Percentiles rank a stretch among this genome's conserved stretches.
Conservation (phyloP, 2,888 invertebrate species). For the Podotricha telesiphe region DNA sequence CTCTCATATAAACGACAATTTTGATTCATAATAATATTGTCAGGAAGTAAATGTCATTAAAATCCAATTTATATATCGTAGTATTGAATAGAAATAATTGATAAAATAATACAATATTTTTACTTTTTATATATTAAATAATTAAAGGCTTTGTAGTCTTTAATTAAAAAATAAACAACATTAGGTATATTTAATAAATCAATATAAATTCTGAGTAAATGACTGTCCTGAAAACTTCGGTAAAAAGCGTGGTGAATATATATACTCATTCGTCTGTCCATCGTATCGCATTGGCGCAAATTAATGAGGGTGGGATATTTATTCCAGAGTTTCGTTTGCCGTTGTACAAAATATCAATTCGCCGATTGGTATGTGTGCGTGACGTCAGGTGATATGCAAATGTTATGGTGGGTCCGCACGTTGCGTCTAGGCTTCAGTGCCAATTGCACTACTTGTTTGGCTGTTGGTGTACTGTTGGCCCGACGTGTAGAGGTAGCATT, state of each 20-base stretch:
- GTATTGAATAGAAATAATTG: too few relatives aligned
- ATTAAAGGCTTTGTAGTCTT: too few relatives aligned
- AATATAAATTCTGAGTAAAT: neutral
- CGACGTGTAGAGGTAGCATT: constrained; percentile 36
- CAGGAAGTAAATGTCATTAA: too few relatives aligned
- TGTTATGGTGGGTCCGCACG: constrained; percentile 47
- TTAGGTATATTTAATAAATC: neutral
- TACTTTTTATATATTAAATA: too few relatives aligned
- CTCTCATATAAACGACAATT: too few relatives aligned
- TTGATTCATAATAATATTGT: too few relatives aligned
- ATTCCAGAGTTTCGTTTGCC: constrained; percentile 72
- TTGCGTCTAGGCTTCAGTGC: neutral
- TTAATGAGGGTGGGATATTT: constrained; percentile 81
- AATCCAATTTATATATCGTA: too few relatives aligned
- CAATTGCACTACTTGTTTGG: neutral
- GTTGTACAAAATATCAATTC: constrained; percentile 68
- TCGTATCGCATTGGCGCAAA: constrained; percentile 79
- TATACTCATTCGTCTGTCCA: constrained; percentile 66
- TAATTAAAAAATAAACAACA: too few relatives aligned
- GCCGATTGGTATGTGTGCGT: constrained; percentile 45
- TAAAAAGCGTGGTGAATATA: constrained; percentile 44
- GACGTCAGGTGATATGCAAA: constrained; percentile 58
- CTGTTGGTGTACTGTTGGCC: constrained; percentile 6
- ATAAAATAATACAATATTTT: too few relatives aligned
- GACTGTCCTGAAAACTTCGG: constrained; percentile 11